Conservation (phyloP, 2,113 vertebrate genomes). For the Alligator mississippiensis region DNA sequence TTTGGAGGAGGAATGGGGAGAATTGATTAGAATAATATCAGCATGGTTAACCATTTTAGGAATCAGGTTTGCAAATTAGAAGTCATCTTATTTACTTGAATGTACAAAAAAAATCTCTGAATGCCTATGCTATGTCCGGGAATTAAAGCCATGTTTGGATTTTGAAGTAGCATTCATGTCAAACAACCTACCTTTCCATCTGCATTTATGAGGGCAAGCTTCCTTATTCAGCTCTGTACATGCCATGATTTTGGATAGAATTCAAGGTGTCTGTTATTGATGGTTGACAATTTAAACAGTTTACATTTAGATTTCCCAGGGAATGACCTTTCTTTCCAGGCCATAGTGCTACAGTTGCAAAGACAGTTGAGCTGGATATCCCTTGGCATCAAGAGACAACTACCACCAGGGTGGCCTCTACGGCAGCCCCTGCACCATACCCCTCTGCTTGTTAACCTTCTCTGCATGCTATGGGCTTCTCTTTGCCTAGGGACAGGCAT, state of each 20-base stretch:
- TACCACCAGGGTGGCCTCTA: background rate
- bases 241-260: background rate
- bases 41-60: conserved; percentile 60
- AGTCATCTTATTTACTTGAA: conserved; percentile 63
- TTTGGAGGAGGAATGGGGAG: conserved; percentile 69
- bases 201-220: background rate
- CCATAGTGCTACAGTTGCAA: background rate
- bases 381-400: background rate
- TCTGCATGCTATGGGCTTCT: background rate
- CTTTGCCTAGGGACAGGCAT: background rate
- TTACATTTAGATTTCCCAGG: background rate
- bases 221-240: background rate
- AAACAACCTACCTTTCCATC: background rate
- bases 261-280: background rate
- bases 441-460: background rate
- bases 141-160: background rate
- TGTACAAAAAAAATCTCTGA: conserved; percentile 33
- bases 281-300: background rate
- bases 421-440: background rate
- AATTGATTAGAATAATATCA: conserved; percentile 56
- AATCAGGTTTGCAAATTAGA: conserved; percentile 63
- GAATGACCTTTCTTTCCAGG: background rate
- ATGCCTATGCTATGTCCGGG: conserved; percentile 23
- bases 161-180: background rate
- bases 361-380: background rate